Base-by-base conservation (phyloP, 2,113 vertebrate species). In the Connochaetes taurinus region DNA sequence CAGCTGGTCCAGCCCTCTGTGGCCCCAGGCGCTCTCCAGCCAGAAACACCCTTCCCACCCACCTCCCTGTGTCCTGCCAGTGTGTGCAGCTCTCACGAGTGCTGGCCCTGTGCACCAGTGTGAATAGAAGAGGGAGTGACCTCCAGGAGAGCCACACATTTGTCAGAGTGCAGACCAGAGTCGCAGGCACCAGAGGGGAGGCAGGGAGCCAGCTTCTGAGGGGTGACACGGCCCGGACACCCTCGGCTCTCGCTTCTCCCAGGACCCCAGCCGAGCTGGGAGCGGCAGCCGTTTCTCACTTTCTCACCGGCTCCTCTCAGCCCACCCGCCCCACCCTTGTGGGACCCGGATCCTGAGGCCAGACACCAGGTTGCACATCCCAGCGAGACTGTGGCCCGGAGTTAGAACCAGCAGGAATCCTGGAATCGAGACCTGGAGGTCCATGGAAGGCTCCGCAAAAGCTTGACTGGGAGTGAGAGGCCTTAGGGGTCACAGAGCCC, bases 51-150 rank as follows among this genome's bases (percentile, higher is more conserved):
- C 43, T 60, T 47, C 33, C 31, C n/a, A 3, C 25, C n/a, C 31
- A 3, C 21, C 19, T 3, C 33, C 13, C 55, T 2, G 29, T 25
- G 14, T 71, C 86, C 33, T 17, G 23, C 23, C 19, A 11, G 43
- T 3, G n/a, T 87, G 55, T 21, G 40, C 33, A 36, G 36, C 16
- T 14, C 25, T 5, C 1, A 1, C 3, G 2, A 2, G 0, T 4
- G n/a, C 80, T 1, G 23, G 33, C 23, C 74, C 23, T 3, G 29
- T 13, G 7, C 5, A 9, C 12, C 5, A 3, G n/a, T 27, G 40
- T 58, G 47, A 21, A 7, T 6, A 10, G 13, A 15, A 29, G 16
- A 19, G n/a, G 23, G 19, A 21, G n/a, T 23, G 6, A 5, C 36
- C 53, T 17, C n/a, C 3, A 8, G 14, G 21, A 27, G 74, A 80